Evolutionary conservation across 2,113 vertebrate genomes (phyloP), one percentile per base, ranked within the genome.

Genomic region (Labrus mixtus): DNA sequence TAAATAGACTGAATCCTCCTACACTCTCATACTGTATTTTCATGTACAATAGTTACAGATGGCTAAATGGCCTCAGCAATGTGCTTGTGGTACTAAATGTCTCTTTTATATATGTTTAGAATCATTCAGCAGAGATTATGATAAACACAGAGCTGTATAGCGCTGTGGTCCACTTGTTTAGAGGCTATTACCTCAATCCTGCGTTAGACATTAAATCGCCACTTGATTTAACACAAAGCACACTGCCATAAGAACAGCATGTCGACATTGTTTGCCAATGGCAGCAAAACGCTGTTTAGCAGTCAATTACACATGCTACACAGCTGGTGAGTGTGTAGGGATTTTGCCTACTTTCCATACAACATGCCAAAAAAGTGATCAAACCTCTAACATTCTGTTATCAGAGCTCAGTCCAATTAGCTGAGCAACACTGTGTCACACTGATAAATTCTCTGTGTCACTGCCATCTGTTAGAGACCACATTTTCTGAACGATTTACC

Each of bases 301-400:
- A 68, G 39, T 76, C 58, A 20, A 56, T 81, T 83, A 70, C 74
- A 81, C 77, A 61, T 77, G 73, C 43, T 51, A 43, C 19, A 10
- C 70, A 82, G 81, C 70, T 74, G 74, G 55, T 79, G 66, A 29
- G 70, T 36, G 64, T 51, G 56, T 23, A 6, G 6, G 76, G 58
- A 60, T 58, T 82, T 63, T 36, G 51, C 54, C 60, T 65, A 15
- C n/a, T 82, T 81, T 76, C 25, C 50, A 45, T 23, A 43, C n/a
- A 54, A 58, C 36, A 68, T 50, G 72, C 71, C 75, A 69, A 56
- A 78, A 73, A 82, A 79, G 65, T 60, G 58, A 79, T 82, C 58
- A 83, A 77, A 61, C 76, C 63, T 29, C 48, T 57, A 75, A 85
- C 84, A 79, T 81, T 74, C 75, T 85, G 79, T 88, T 89, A 89